Conservation (phyloP, 2,888 invertebrate genomes). For the Bembecia ichneumoniformis region DNA sequence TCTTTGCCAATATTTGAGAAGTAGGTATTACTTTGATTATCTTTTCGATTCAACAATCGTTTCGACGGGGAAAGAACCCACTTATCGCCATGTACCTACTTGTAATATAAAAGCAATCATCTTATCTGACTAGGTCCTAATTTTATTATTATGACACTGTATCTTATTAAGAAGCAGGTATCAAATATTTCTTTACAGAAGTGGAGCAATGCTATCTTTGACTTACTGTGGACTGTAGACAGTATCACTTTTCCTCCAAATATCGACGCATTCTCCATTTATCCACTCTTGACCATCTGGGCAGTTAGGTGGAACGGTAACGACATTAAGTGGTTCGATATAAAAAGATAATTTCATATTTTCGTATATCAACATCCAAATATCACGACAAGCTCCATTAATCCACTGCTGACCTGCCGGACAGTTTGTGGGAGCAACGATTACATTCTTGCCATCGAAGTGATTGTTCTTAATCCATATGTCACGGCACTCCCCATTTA, state of each 20-base stretch:
- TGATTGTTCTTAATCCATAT: slow-evolving; percentile 5
- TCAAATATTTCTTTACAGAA: no score
- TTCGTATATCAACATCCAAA: slow-evolving; percentile 5
- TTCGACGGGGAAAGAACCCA: no score
- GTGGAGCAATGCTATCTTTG: neutral
- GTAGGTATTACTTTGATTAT: no score
- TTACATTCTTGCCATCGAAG: slow-evolving; percentile 2
- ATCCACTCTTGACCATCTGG: slow-evolving; percentile 10
- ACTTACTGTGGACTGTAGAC: neutral
- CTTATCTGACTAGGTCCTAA: no score
- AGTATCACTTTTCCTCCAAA: slow-evolving; percentile 8
- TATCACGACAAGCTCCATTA: slow-evolving; percentile 12
- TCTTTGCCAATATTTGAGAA: no score
- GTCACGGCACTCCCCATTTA: slow-evolving; percentile 20
- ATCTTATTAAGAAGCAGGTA: no score
- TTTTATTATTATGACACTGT: no score
- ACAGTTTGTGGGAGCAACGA: slow-evolving; percentile 11
- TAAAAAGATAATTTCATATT: neutral
- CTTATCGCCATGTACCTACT: no score
- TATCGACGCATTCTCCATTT: slow-evolving; percentile 12
- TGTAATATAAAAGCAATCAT: no score
- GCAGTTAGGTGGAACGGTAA: slow-evolving; percentile 12
- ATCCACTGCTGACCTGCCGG: slow-evolving; percentile 10
- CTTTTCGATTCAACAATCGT: no score
- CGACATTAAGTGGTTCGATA: slow-evolving; percentile 2